Conservation (phyloP, 1,140 invertebrate species). For the Cyclargus thomasi region DNA sequence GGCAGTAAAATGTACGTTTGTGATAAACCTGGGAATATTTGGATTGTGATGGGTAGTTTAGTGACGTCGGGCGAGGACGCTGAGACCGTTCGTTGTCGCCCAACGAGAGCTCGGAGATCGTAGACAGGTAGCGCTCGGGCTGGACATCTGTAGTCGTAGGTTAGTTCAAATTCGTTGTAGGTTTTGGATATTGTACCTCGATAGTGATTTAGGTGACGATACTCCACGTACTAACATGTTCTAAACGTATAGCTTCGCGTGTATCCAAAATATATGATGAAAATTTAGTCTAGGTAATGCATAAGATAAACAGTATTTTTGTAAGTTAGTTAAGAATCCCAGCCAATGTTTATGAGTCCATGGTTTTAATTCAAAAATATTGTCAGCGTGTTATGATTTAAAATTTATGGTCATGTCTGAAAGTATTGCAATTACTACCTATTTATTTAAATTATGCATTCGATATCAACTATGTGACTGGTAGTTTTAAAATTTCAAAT, state of each 20-base stretch:
- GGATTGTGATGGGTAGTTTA: conserved; percentile 12
- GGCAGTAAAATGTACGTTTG: conserved; percentile 70
- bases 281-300: conserved; percentile 5
- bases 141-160: conserved; percentile 4
- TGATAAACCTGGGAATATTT: conserved; percentile 40
- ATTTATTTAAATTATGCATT: too few relatives aligned
- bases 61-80: conserved; percentile 2
- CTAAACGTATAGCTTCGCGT: conserved; percentile 3
- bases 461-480: too few relatives aligned
- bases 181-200: conserved; percentile 7
- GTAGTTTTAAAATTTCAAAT: too few relatives aligned
- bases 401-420: too few relatives aligned
- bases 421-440: too few relatives aligned
- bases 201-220: neutral
- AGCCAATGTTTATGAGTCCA: neutral
- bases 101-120: neutral
- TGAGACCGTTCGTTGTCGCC: neutral
- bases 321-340: conserved; percentile 13
- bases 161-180: conserved; percentile 11
- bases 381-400: neutral
- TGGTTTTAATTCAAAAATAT: neutral
- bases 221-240: neutral
- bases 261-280: conserved; percentile 14
- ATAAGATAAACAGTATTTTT: conserved; percentile 16
- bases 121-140: neutral